Evolutionary conservation across 2,888 invertebrate genomes (phyloP).

Genomic region (Ophion costatus): DNA sequence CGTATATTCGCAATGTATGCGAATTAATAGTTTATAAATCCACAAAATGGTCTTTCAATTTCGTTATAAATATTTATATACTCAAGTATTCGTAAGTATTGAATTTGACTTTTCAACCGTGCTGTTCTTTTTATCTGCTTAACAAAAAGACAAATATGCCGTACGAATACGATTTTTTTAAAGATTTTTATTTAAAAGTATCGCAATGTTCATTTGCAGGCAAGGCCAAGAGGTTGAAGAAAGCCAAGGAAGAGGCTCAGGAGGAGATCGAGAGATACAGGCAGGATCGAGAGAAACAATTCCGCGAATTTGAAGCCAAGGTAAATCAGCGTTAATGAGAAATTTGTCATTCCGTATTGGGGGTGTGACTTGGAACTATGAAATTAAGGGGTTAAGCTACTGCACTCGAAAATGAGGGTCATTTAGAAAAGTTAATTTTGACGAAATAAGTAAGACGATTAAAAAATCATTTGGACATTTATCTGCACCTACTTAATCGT

Average conservation of each 20-base stretch:
- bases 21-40: not conserved
- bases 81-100: too few species aligned
- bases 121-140: not conserved
- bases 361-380: too few species aligned
- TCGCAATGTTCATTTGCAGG: constrained; percentile 85
- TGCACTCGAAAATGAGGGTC: too few species aligned
- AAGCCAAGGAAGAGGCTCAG: constrained; percentile 99
- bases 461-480: too few species aligned
- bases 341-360: not conserved
- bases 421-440: too few species aligned
- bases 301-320: constrained; percentile 97
- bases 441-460: too few species aligned
- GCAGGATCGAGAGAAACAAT: constrained; percentile 95
- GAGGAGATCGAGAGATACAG: constrained; percentile 99
- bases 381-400: too few species aligned
- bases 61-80: not conserved
- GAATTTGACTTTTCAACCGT: too few species aligned
- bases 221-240: constrained; percentile 98
- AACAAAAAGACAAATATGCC: not conserved
- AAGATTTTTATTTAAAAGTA: not conserved
- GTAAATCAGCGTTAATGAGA: constrained; percentile 82
- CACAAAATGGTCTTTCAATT: not conserved
- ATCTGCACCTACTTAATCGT: too few species aligned
- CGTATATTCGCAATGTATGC: not conserved
- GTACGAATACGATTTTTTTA: not conserved